phyloP scores from a whole-genome alignment of 2,113 vertebrate genomes.

The Ictidomys tridecemlineatus region DNA sequence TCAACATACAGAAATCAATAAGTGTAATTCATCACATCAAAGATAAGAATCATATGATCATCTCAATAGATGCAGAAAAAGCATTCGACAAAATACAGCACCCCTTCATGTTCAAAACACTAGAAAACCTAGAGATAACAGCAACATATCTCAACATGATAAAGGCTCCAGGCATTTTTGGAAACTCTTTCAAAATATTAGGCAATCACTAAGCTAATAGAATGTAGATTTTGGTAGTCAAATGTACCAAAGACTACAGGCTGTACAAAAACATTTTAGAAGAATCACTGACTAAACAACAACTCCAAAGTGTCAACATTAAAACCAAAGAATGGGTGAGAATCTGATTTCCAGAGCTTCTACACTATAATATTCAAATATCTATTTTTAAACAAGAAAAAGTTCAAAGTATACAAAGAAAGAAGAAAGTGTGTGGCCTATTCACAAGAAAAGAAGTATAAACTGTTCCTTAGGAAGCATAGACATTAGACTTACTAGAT shows the following conservation, averaged over 20 bases:
- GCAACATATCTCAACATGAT: too few relatives aligned
- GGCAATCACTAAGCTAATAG: neutral
- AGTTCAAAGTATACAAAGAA: neutral
- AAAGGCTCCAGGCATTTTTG: neutral
- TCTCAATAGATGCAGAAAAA: too few relatives aligned
- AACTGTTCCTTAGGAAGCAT: neutral
- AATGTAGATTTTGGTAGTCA: constrained; percentile 31
- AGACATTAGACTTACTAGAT: constrained; percentile 1
- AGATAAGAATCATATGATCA: too few relatives aligned
- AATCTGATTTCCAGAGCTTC: neutral
- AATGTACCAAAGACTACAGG: constrained; percentile 3
- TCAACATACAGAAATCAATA: too few relatives aligned
- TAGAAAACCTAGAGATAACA: too few relatives aligned
- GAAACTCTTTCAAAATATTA: neutral
- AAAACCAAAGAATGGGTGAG: neutral
- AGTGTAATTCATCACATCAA: too few relatives aligned
- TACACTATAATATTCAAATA: neutral
- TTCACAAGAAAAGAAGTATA: neutral
- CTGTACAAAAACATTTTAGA: constrained; percentile 38
- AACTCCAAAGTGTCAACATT: neutral
- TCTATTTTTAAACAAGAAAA: constrained; percentile 27
- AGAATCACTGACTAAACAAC: constrained; percentile 40
- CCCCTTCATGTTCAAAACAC: too few relatives aligned
- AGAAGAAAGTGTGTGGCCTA: neutral
- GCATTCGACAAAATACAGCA: too few relatives aligned